Evolutionary conservation across 2,888 invertebrate genomes (phyloP), one percentile per base, ranked within the genome.

Genomic region (Nomada fucata): DNA sequence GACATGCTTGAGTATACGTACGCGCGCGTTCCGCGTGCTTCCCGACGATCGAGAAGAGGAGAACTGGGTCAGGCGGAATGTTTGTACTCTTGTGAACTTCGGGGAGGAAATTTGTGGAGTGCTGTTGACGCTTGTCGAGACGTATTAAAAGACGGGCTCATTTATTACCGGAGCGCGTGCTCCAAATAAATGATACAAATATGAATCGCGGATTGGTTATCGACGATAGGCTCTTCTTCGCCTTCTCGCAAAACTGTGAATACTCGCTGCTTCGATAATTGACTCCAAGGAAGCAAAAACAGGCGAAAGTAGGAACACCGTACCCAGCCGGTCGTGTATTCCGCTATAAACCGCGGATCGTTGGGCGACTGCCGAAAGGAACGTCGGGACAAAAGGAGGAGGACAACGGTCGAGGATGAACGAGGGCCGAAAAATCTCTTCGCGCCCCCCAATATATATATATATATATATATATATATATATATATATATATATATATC

Each of bases 401-500:
- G 60, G 29, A 42, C 11, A 52, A 18, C n/a, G 29, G 20, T 20
- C 55, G 47, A 1, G 15, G 18, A 18, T 44, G 18, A 20, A 15
- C 67, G 36, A 44, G 52, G 61, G 42, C 65, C 53, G 23, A 81
- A 81, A 81, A 68, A 57, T 47, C 42, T 57, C 52, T 10, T 10
- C 68, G 26, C 73, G 63, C 50, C 68, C 52, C 59, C 69, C 42
- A 68, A 23, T 0, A 1, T 23, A 23, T 23, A 23, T 23, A 23
- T 23, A 23, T 23, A 23, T 23, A 23, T 23, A 23, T 23, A 23
- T 23, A 23, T 23, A 23, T 23, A 23, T 23, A 23, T 23, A n/a
- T n/a, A n/a, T n/a, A n/a, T n/a, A n/a, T n/a, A n/a, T n/a, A n/a
- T 75, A 23, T 72, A 68, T 82, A 47, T 47, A 47, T 15, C 82